These are phyloP conservation scores for Apodemia zela DNA, from an alignment of 2,888 invertebrate species.

Conservation along the genomic window DNA sequence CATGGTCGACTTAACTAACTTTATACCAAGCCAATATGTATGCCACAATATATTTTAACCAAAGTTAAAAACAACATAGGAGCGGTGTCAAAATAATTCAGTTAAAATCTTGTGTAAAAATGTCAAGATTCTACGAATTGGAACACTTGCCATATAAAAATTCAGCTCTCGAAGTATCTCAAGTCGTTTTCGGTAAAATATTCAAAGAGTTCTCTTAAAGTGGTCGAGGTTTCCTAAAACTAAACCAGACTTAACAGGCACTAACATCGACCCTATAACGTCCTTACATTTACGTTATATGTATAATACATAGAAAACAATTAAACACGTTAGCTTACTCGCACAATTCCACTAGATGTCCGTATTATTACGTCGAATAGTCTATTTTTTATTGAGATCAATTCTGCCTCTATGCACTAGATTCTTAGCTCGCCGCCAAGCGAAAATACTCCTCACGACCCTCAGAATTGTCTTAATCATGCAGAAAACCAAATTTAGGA, in stretches of 20 bases:
- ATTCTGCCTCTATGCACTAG: slow-evolving; percentile 68
- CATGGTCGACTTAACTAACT: background rate
- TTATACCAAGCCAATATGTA: background rate
- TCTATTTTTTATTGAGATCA: slow-evolving; percentile 77
- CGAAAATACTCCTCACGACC: slow-evolving; percentile 33
- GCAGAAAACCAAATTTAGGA: slow-evolving; percentile 35
- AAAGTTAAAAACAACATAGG: slow-evolving; percentile 24
- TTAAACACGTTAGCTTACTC: slow-evolving; percentile 63
- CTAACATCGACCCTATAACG: slow-evolving; percentile 63
- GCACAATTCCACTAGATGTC: slow-evolving; percentile 77
- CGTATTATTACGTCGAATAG: slow-evolving; percentile 58
- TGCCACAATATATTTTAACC: background rate
- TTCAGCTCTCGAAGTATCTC: slow-evolving; percentile 55
- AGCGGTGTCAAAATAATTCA: slow-evolving; percentile 40
- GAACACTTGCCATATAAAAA: slow-evolving; percentile 38
- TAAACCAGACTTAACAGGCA: slow-evolving; percentile 74
- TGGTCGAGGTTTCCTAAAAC: slow-evolving; percentile 54
- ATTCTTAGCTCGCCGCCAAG: slow-evolving; percentile 47
- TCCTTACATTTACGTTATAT: slow-evolving; percentile 47
- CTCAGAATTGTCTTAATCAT: slow-evolving; percentile 37
- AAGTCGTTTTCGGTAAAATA: slow-evolving; percentile 66
- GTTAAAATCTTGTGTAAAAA: slow-evolving; percentile 49
- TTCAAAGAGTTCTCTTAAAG: slow-evolving; percentile 61
- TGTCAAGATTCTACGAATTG: slow-evolving; percentile 55
- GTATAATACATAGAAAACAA: slow-evolving; percentile 74